These are phyloP conservation scores for Rotaria macrura DNA, from an alignment of 2,888 invertebrate genomes.

Conservation along the genomic window DNA sequence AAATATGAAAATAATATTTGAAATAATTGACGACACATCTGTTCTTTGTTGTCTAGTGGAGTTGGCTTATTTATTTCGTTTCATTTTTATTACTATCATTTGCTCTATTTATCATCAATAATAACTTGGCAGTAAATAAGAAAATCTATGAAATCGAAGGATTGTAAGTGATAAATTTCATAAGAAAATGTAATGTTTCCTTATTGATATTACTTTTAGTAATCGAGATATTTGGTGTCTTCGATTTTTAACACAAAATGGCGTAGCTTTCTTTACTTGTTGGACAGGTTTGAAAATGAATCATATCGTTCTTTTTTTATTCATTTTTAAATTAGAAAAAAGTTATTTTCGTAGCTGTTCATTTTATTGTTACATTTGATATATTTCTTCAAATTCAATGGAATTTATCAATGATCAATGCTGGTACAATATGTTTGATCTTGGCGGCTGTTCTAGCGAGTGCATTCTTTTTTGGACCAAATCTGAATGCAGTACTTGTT, in stretches of 20 bases:
- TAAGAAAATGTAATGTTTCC: neutral
- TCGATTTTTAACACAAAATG: slow-evolving; percentile 16
- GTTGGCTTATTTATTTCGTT: neutral
- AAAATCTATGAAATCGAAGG: slow-evolving; percentile 5
- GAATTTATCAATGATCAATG: neutral
- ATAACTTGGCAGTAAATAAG: neutral
- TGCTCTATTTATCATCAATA: neutral
- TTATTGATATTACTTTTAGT: neutral
- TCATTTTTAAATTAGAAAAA: no score
- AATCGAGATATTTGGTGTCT: slow-evolving; percentile 18
- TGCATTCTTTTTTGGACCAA: neutral
- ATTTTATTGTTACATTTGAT: neutral
- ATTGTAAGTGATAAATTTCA: neutral
- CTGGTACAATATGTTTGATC: neutral
- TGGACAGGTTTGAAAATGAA: neutral
- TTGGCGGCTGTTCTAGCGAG: neutral
- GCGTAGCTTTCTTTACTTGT: neutral
- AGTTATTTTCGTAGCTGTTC: neutral
- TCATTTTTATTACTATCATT: neutral
- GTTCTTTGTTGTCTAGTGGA: neutral
- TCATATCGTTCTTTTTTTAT: no score
- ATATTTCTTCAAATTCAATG: neutral
- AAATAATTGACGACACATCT: no score
- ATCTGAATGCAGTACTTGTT: neutral
- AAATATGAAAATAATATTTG: neutral